Conservation (phyloP, 2,888 invertebrate genomes). For the Idaea biselata region DNA sequence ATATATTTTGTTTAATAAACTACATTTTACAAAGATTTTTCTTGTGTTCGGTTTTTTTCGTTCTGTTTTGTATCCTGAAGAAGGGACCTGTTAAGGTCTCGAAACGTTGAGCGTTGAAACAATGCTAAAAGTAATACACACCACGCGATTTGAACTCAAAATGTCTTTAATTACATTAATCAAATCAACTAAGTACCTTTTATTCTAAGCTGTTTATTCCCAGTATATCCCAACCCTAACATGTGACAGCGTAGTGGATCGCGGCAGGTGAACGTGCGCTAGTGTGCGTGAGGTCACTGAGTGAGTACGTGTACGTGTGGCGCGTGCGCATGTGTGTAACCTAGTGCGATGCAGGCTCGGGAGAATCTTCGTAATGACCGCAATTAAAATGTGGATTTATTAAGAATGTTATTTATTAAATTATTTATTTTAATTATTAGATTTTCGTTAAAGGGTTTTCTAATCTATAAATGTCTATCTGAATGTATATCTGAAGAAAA, state of each 20-base stretch:
- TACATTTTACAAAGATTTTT: too few species aligned
- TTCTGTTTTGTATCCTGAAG: too few species aligned
- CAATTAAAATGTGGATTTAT: constrained; percentile 17
- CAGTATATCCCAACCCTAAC: constrained; percentile 38
- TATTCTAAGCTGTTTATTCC: background rate
- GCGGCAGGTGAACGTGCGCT: constrained; percentile 60
- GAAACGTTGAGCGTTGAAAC: too few species aligned
- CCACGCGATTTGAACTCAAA: too few species aligned
- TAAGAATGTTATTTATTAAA: background rate
- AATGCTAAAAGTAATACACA: too few species aligned
- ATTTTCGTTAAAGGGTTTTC: background rate
- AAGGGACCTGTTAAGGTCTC: too few species aligned
- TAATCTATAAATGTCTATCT: too few species aligned
- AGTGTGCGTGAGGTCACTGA: constrained; percentile 73
- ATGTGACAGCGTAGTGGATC: constrained; percentile 72
- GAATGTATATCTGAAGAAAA: too few species aligned
- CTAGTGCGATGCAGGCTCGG: constrained; percentile 27
- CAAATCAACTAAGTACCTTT: too few species aligned
- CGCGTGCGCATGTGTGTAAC: constrained; percentile 37
- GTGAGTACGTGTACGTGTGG: constrained; percentile 30
- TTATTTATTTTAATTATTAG: background rate
- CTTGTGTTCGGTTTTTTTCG: too few species aligned
- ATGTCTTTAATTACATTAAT: too few species aligned
- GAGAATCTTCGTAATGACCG: constrained; percentile 26
- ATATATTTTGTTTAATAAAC: too few species aligned